A percentile compares a stretch with the other conserved stretches of the same genome.
phyloP scores from a whole-genome alignment of 2,113 vertebrate species.

The Eretmochelys imbricata region DNA sequence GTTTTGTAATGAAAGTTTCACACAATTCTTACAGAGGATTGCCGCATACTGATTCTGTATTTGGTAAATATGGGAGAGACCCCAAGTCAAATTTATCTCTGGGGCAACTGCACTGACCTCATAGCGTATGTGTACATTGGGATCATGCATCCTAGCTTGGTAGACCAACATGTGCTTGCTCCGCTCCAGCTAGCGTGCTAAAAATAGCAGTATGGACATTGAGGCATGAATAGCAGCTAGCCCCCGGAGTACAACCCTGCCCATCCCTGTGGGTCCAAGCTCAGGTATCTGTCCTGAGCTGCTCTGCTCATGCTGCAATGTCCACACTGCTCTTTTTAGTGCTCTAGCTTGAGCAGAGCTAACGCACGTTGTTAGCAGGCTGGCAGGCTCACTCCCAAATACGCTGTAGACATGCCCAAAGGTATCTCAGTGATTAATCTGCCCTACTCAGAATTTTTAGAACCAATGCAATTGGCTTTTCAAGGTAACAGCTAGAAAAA shows the following conservation, averaged over 20 bases:
- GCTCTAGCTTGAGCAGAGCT: not conserved
- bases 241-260: not conserved
- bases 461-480: constrained; percentile 26
- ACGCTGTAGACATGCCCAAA: not conserved
- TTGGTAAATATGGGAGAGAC: constrained; percentile 55
- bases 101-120: constrained; percentile 7
- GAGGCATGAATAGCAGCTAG: not conserved
- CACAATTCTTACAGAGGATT: not conserved
- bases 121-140: not conserved
- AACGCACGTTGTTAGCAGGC: not conserved
- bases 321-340: not conserved
- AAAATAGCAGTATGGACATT: not conserved
- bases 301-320: not conserved
- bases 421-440: constrained; percentile 38
- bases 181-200: not conserved
- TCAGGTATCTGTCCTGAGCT: not conserved
- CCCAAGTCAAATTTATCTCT: constrained; percentile 22
- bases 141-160: not conserved
- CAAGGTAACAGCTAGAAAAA: not conserved
- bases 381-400: not conserved
- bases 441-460: constrained; percentile 30
- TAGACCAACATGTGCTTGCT: too few relatives aligned
- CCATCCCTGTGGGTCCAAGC: too few relatives aligned
- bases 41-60: not conserved
- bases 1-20: constrained; percentile 53